Evolutionary conservation across 2,888 invertebrate species (phyloP).

Genomic region (Taphrorychus bicolor): DNA sequence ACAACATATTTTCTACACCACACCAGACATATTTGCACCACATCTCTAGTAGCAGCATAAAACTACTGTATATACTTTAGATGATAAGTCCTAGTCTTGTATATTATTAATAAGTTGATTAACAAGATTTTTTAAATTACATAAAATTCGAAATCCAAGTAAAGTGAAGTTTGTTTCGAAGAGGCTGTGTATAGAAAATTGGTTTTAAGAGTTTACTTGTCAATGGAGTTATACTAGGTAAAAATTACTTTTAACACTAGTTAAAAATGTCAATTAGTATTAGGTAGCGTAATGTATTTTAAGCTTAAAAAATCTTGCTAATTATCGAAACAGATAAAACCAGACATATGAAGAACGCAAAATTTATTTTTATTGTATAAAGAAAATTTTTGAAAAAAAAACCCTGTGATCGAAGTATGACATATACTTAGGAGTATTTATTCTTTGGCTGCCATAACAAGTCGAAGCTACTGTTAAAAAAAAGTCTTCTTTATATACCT

Average conservation of each 20-base stretch:
- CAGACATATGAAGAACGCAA: too few relatives aligned
- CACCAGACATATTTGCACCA: too few relatives aligned
- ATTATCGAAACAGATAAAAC: background rate
- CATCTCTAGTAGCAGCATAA: too few relatives aligned
- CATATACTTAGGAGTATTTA: too few relatives aligned
- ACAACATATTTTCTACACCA: too few relatives aligned
- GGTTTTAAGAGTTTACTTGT: too few relatives aligned
- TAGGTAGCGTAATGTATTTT: constrained; percentile 2
- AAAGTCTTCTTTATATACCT: too few relatives aligned
- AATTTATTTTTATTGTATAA: constrained; percentile 41
- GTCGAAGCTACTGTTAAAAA: background rate
- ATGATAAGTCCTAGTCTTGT: background rate
- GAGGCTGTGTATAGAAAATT: constrained; percentile 34
- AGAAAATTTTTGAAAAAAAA: constrained; percentile 42
- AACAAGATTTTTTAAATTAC: constrained; percentile 30
- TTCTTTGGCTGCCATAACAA: background rate
- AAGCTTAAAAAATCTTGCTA: constrained; percentile 25
- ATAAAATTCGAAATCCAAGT: background rate
- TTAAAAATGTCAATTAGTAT: constrained; percentile 22
- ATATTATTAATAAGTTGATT: too few relatives aligned
- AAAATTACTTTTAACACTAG: constrained; percentile 4
- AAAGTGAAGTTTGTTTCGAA: constrained; percentile 6
- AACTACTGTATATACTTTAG: background rate
- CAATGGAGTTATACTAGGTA: too few relatives aligned
- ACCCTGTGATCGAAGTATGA: constrained; percentile 56